Evolutionary conservation across 2,888 invertebrate species (phyloP), one percentile per base, ranked within the genome.

Genomic region (Teleogryllus oceanicus): DNA sequence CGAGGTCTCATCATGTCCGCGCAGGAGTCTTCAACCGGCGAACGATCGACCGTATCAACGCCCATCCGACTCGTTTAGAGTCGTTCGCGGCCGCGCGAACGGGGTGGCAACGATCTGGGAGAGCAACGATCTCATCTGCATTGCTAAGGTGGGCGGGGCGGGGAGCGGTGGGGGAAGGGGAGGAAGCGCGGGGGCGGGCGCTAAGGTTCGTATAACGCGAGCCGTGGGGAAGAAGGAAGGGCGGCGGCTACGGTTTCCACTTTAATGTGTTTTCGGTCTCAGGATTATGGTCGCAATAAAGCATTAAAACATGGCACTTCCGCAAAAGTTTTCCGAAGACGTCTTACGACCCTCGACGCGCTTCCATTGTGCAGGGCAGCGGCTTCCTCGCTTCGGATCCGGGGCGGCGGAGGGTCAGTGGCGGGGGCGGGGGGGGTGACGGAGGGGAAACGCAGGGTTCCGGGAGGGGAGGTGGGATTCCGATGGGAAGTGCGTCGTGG

Each of bases 201-300:
- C 62, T 13, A n/a, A 18, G 62, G 62, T 62, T 62, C 62, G 62
- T 62, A 62, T 62, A 62, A 62, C 62, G 13, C 62, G 62, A 5
- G 16, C 13, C 62, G 62, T 18, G 62, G 62, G 37, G 62, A 8
- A 62, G 62, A 12, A 62, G 62, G 62, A 62, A 62, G 62, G 62
- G 62, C 62, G 62, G 62, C 62, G 62, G 62, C 62, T 62, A 11
- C 62, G 62, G 62, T 62, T 62, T 62, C 62, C 62, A 18, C 62
- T 62, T 62, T 62, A 62, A 62, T 62, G 62, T 62, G 62, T 62
- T 62, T 62, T 62, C 62, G n/a, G 62, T 62, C 62, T 62, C 62
- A 62, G 62, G 62, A 62, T 62, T 62, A 62, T 62, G 62, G n/a
- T 62, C 62, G 62, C 62, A 18, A 62, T 62, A 62, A 62, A 62